Conservation (phyloP, 2,797 vertebrate genomes). For the Chaetodon trifasciatus region DNA sequence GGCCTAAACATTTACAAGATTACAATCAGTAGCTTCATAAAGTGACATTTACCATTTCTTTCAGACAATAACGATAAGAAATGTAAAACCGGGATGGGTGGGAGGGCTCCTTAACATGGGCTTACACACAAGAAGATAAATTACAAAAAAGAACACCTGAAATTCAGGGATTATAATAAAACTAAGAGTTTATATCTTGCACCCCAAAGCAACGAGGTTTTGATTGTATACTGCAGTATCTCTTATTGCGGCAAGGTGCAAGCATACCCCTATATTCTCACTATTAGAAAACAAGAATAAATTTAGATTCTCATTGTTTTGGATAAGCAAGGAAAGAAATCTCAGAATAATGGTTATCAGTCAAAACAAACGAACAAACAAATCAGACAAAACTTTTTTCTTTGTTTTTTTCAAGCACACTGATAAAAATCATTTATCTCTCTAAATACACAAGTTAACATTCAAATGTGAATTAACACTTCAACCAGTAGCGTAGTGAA, state of each 20-base stretch:
- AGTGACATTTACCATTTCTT: conserved; percentile 79
- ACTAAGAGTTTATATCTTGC: conserved; percentile 58
- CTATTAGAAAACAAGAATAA: conserved; percentile 54
- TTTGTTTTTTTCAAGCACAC: conserved; percentile 63
- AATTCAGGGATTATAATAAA: conserved; percentile 59
- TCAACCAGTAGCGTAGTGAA: conserved; percentile 79
- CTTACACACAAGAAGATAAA: conserved; percentile 50
- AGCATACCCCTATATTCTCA: conserved; percentile 45
- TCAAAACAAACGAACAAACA: conserved; percentile 47
- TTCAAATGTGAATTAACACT: conserved; percentile 83
- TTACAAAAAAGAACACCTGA: conserved; percentile 52
- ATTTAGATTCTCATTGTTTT: conserved; percentile 47
- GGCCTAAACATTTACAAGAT: conserved; percentile 66
- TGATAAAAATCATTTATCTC: conserved; percentile 64
- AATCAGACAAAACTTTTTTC: conserved; percentile 48
- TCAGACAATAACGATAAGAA: conserved; percentile 56
- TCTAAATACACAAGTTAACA: conserved; percentile 85
- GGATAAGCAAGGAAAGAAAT: conserved; percentile 66
- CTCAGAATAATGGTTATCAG: conserved; percentile 63
- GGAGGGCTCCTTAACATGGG: conserved; percentile 43
- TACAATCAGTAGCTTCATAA: conserved; percentile 86
- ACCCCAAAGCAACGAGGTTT: conserved; percentile 58
- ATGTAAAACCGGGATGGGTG: conserved; percentile 61
- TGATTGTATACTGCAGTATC: conserved; percentile 77
- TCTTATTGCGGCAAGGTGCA: conserved; percentile 70